phyloP scores from a whole-genome alignment of 2,797 vertebrate species.

The Chaetophractus vellerosus region DNA sequence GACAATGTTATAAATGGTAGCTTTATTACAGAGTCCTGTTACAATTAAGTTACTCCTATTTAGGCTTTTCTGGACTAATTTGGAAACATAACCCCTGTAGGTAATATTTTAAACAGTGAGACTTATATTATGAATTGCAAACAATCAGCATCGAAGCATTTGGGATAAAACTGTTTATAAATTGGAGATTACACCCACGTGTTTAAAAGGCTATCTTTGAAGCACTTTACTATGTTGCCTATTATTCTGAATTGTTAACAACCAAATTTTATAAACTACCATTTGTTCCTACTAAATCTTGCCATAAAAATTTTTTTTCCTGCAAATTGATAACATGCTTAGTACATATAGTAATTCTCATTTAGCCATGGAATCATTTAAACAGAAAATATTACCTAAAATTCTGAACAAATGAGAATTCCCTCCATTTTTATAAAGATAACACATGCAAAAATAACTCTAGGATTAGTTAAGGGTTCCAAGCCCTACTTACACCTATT shows the following conservation, averaged over 20 bases:
- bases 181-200: neutral
- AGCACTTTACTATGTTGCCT: neutral
- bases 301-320: neutral
- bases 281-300: neutral
- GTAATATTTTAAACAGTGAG: neutral
- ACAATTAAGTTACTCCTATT: neutral
- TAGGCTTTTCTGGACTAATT: neutral
- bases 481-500: neutral
- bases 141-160: neutral
- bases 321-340: neutral
- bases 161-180: neutral
- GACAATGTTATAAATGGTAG: neutral
- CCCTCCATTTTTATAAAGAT: neutral
- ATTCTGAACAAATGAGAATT: neutral
- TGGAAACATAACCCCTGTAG: neutral
- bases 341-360: neutral
- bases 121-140: neutral
- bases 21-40: neutral
- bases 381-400: slow-evolving; percentile 11
- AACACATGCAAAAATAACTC: neutral
- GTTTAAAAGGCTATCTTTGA: neutral
- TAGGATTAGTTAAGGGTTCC: neutral
- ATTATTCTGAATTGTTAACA: neutral
- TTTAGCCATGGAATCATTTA: neutral
- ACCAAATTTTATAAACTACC: neutral